Evolutionary conservation across 23 tunicate species (phyloP).

Genomic region (Halocynthia aurantium): DNA sequence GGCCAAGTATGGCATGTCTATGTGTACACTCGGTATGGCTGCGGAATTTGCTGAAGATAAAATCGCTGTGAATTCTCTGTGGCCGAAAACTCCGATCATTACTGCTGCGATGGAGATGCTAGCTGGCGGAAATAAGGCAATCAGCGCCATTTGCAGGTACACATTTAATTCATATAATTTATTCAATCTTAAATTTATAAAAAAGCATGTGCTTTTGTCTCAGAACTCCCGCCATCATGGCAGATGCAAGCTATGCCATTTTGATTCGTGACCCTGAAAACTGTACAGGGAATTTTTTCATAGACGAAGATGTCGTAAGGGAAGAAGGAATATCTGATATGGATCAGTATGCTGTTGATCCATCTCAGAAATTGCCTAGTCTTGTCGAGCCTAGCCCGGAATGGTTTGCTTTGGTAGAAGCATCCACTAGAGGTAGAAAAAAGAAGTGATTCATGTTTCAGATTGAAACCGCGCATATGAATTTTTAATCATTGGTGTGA

Average conservation of each 20-base stretch:
- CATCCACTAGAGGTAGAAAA: slow-evolving; percentile 3
- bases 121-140: slow-evolving; percentile 11
- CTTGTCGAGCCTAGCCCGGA: slow-evolving; percentile 17
- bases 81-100: slow-evolving; percentile 34
- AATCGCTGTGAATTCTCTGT: slow-evolving; percentile 36
- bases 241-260: slow-evolving; percentile 51
- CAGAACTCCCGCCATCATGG: slow-evolving; percentile 44
- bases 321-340: slow-evolving; percentile 36
- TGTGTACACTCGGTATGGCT: slow-evolving; percentile 54
- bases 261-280: slow-evolving; percentile 8
- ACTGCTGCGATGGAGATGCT: slow-evolving; percentile 42
- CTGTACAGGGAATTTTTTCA: slow-evolving; percentile 46
- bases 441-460: not conserved
- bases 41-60: slow-evolving; percentile 30
- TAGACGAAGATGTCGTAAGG: slow-evolving; percentile 37
- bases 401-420: slow-evolving; percentile 18
- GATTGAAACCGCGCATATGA: too few relatives aligned
- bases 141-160: slow-evolving; percentile 10
- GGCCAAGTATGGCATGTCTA: slow-evolving; percentile 50
- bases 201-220: not conserved
- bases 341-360: slow-evolving; percentile 37
- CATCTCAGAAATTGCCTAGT: slow-evolving; percentile 10
- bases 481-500: too few relatives aligned
- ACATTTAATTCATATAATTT: not conserved
- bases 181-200: too few relatives aligned